These are phyloP conservation scores for Eledona agricola DNA, from an alignment of 2,888 invertebrate genomes.

Conservation along the genomic window DNA sequence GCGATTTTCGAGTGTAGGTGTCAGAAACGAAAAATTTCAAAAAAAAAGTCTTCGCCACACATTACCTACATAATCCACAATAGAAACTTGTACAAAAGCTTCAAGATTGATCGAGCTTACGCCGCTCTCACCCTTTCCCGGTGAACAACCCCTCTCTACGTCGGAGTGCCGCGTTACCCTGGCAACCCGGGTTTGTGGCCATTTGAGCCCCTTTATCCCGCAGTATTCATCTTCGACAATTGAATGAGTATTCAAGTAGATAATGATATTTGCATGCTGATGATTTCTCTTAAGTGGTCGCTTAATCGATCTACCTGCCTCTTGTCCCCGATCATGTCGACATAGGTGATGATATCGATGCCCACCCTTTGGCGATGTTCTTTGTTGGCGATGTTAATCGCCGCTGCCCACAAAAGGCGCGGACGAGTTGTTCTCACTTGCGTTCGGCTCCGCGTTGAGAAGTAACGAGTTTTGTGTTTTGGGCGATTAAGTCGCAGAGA, in stretches of 20 bases:
- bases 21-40: constrained; percentile 2
- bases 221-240: constrained; percentile 62
- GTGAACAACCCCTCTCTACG: constrained; percentile 44
- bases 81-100: constrained; percentile 57
- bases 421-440: no score
- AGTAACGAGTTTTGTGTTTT: no score
- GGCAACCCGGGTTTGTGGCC: constrained; percentile 60
- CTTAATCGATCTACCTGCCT: constrained; percentile 40
- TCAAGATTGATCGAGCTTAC: constrained; percentile 59
- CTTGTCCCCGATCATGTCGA: constrained; percentile 6
- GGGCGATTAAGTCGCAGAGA: no score
- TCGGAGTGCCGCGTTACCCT: constrained; percentile 53
- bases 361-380: no score
- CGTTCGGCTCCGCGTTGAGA: neutral
- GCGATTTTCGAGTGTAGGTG: constrained; percentile 1
- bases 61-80: constrained; percentile 52
- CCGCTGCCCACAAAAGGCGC: no score
- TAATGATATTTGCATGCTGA: constrained; percentile 62
- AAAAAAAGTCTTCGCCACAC: constrained; percentile 4
- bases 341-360: no score
- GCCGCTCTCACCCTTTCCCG: constrained; percentile 59
- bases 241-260: constrained; percentile 62
- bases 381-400: no score
- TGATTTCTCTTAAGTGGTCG: constrained; percentile 57
- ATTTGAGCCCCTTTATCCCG: constrained; percentile 60